Percentiles rank a stretch among this genome's conserved stretches.
phyloP scores from a whole-genome alignment of 2,113 vertebrate genomes.

The Chionis minor region DNA sequence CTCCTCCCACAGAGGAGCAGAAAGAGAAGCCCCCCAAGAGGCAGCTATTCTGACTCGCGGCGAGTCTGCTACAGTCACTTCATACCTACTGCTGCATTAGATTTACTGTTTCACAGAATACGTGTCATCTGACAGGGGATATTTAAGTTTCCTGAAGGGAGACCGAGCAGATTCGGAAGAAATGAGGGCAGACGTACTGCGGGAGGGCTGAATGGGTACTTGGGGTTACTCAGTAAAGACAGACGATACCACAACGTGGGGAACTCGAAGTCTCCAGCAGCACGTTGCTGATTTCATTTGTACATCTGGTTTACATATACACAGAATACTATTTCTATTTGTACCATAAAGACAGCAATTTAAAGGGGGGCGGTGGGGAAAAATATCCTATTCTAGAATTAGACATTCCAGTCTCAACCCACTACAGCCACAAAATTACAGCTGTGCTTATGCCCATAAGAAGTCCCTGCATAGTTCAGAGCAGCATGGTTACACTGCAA shows the following conservation, averaged over 20 bases:
- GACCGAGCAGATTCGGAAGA: background rate
- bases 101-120: background rate
- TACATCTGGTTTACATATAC: background rate
- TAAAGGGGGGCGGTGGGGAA: background rate
- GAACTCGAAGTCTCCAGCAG: background rate
- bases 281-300: background rate
- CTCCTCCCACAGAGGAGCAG: background rate
- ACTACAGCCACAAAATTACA: constrained; percentile 34
- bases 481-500: background rate
- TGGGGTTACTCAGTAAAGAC: background rate
- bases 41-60: accelerated
- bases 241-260: background rate
- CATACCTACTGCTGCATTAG: background rate
- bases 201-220: background rate
- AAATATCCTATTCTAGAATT: background rate
- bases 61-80: background rate
- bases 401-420: constrained; percentile 8
- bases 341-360: background rate
- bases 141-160: background rate
- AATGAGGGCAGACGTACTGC: accelerated
- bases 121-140: accelerated
- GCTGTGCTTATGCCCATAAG: background rate
- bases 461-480: background rate
- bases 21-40: background rate
- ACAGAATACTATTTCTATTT: background rate